Conservation (phyloP, 2,113 vertebrate species). For the Eonycteris spelaea region DNA sequence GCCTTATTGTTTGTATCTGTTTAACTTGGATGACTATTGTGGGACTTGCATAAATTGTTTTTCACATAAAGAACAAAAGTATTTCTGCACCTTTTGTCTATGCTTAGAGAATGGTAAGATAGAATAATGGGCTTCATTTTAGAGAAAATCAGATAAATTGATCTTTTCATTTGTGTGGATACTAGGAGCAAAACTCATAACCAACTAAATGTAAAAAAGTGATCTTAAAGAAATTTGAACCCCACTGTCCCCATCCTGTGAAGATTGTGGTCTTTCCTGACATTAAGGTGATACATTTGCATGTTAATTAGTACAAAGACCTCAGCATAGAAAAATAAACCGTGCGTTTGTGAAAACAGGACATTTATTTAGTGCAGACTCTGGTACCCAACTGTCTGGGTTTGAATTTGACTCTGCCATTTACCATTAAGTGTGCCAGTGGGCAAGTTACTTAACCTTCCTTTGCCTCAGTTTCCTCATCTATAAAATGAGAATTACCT, state of each 20-base stretch:
- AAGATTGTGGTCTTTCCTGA: not conserved
- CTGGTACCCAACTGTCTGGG: not conserved
- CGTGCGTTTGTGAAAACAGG: not conserved
- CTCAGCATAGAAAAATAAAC: not conserved
- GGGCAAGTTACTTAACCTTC: not conserved
- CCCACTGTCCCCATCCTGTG: not conserved
- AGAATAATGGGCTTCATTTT: slow-evolving; percentile 52
- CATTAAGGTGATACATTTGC: not conserved
- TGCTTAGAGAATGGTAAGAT: slow-evolving; percentile 4
- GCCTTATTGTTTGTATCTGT: not conserved
- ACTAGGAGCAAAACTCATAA: not conserved
- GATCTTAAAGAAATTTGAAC: not conserved
- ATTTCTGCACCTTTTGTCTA: not conserved
- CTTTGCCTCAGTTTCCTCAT: not conserved
- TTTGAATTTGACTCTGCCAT: not conserved
- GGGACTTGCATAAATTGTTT: not conserved
- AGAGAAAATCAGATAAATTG: slow-evolving; percentile 56
- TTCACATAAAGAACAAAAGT: slow-evolving; percentile 6
- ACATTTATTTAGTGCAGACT: not conserved
- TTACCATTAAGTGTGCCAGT: not conserved
- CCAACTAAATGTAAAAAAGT: not conserved
- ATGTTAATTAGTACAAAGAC: not conserved
- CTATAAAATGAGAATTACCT: not conserved
- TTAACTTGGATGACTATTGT: not conserved
- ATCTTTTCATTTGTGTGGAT: slow-evolving; percentile 51